phyloP scores from a whole-genome alignment of 2,888 invertebrate genomes.

The Clistopyga incitator region DNA sequence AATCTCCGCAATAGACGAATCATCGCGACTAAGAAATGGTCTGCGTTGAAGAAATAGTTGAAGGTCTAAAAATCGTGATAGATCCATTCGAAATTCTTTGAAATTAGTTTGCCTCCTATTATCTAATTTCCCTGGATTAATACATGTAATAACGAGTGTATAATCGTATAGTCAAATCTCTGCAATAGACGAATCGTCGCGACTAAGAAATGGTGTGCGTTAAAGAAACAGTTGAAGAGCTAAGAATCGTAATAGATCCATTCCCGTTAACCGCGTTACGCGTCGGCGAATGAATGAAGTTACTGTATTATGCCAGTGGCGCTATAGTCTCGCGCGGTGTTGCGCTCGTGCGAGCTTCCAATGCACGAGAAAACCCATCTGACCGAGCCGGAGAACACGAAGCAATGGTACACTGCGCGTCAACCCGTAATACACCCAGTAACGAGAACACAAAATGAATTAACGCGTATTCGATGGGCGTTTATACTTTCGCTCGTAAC shows the following conservation, averaged over 20 bases:
- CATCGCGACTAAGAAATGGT: too few species aligned
- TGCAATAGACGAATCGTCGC: slow-evolving; percentile 48
- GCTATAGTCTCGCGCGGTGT: slow-evolving; percentile 44
- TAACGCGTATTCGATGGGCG: slow-evolving; percentile 17
- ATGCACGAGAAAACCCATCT: slow-evolving; percentile 40
- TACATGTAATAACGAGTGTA: slow-evolving; percentile 7
- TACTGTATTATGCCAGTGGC: slow-evolving; percentile 71
- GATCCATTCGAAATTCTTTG: slow-evolving; percentile 33
- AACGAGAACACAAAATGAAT: slow-evolving; percentile 57
- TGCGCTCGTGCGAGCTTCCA: slow-evolving; percentile 14
- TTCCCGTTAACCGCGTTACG: slow-evolving; percentile 73
- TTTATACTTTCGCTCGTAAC: slow-evolving; percentile 24
- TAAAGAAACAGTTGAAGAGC: slow-evolving; percentile 65
- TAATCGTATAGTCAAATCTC: slow-evolving; percentile 22
- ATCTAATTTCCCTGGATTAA: not conserved
- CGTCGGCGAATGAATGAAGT: slow-evolving; percentile 75
- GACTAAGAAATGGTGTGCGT: slow-evolving; percentile 65
- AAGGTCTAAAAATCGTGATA: too few species aligned
- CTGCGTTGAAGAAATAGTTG: too few species aligned
- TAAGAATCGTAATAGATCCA: slow-evolving; percentile 63
- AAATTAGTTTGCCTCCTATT: not conserved
- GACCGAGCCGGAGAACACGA: slow-evolving; percentile 9
- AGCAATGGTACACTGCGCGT: slow-evolving; percentile 47
- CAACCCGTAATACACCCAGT: slow-evolving; percentile 54
- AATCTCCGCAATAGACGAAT: too few species aligned